Base-by-base conservation (phyloP, 1,140 invertebrate species). In the Pissodes strobi region DNA sequence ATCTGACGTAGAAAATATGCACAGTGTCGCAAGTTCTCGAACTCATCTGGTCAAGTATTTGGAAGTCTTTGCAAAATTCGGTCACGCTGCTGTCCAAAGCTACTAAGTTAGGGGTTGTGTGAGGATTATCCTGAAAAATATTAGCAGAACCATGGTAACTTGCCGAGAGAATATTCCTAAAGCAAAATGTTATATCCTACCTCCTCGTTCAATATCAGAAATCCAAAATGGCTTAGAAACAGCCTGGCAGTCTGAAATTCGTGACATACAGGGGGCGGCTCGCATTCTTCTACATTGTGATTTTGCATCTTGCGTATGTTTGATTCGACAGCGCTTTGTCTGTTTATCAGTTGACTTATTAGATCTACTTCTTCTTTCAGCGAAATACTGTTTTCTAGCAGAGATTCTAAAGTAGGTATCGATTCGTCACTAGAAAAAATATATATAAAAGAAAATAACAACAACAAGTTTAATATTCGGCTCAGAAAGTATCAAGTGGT, bases 201-300 rank as follows among this genome's bases (percentile, higher is more conserved):
- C 77, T 79, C 79, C 71, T 88, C 80, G 58, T 93, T 90, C 12
- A 93, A 84, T 67, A 90, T 90, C 0, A 97, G 81, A 72, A 96
- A 92, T 3, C 95, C 95, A 79, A 98, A 95, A 78, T 98, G 94
- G 12, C 94, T 95, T 1, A 98, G 80, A 77, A 98, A 95, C 0
- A 98, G 78, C 61, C 96, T 83, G 1, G 95, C 93, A 0, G 95
- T 96, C 82, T 97, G 93, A 78, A 96, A 97, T 74, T 97, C 93
- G 53, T 94, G 88, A 64, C 90, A 91, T 1, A 90, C 86, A 8
- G 88, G 82, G 0, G 95, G 95, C 12, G 93, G 88, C 9, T 86
- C 82, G 74, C 82, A 76, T 80, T 84, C 64, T 82, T 75, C 53
- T 79, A 81, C 6, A 79, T 77, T n/a, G 89, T 74, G 56, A 80